phyloP scores from a whole-genome alignment of 2,888 invertebrate species.

The Parasteatoda lunata region DNA sequence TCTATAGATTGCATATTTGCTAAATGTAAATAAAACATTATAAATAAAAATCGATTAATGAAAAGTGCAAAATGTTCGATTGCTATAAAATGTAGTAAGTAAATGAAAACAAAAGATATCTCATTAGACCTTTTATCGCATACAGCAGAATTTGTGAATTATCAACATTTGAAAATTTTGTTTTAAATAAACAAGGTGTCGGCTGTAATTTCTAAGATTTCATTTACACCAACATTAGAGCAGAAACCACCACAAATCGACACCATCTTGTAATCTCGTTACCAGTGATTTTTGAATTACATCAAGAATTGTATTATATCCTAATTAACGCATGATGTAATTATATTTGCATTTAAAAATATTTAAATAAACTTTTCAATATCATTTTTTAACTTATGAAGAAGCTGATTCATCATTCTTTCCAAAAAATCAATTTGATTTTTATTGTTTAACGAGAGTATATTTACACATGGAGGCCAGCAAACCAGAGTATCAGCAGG shows the following conservation, averaged over 20 bases:
- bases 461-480: constrained; percentile 50
- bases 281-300: neutral
- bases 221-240: neutral
- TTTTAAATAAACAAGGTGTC: neutral
- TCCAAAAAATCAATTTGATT: too few relatives aligned
- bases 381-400: too few relatives aligned
- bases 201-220: neutral
- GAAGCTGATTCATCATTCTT: too few relatives aligned
- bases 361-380: too few relatives aligned
- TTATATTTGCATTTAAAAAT: too few relatives aligned
- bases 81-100: neutral
- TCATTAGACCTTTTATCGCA: too few relatives aligned
- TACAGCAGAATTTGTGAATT: too few relatives aligned
- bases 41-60: constrained; percentile 3
- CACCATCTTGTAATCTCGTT: constrained; percentile 62
- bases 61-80: neutral
- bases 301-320: neutral
- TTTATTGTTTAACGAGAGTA: constrained; percentile 36
- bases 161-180: neutral
- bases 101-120: too few relatives aligned
- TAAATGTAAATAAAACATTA: neutral
- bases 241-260: constrained; percentile 47
- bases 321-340: too few relatives aligned
- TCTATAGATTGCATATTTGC: neutral
- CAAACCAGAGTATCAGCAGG: neutral